These are phyloP conservation scores for Mycteria americana DNA, from an alignment of 2,797 vertebrate genomes.

Conservation along the genomic window DNA sequence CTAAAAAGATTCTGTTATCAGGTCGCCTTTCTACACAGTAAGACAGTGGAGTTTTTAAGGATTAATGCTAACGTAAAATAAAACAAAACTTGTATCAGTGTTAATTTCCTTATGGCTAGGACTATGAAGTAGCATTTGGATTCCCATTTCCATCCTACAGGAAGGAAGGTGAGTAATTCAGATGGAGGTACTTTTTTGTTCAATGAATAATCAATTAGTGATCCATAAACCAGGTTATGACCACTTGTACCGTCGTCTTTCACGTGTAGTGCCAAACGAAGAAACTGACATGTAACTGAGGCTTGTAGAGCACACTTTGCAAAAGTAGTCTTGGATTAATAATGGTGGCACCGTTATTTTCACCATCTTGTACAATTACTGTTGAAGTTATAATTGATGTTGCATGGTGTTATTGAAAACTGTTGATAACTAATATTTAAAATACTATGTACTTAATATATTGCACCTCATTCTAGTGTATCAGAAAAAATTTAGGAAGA, in stretches of 20 bases:
- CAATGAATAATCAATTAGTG: neutral
- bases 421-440: neutral
- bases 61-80: neutral
- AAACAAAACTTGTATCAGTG: neutral
- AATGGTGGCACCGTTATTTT: neutral
- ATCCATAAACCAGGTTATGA: neutral
- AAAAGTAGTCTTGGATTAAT: neutral
- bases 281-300: neutral
- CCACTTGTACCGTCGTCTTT: neutral
- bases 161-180: neutral
- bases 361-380: neutral
- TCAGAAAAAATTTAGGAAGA: neutral
- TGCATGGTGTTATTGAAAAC: neutral
- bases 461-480: neutral
- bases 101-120: neutral
- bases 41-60: neutral
- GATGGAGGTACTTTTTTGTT: neutral
- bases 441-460: neutral
- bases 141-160: neutral
- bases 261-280: neutral
- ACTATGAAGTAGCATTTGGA: neutral
- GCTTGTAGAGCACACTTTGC: neutral
- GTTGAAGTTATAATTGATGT: neutral
- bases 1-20: neutral
- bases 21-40: neutral